A percentile compares a stretch with the other conserved stretches of the same genome.
phyloP scores from a whole-genome alignment of 2,888 invertebrate genomes.

The Disparrhopalites patrizii region DNA sequence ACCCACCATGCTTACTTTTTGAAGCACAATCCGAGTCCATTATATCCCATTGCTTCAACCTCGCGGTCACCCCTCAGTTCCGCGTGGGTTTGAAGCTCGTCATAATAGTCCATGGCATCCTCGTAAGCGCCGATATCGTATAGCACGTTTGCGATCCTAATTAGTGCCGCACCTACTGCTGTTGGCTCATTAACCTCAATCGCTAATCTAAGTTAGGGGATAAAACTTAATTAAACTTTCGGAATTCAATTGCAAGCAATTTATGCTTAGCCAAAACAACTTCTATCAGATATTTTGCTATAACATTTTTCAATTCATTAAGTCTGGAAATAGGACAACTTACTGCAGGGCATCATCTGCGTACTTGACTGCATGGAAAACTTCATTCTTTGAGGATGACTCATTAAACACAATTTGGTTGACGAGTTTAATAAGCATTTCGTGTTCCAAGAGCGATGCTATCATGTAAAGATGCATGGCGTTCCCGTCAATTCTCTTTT shows the following conservation, averaged over 20 bases:
- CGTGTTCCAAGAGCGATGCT: conserved; percentile 43
- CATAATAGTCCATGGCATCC: conserved; percentile 40
- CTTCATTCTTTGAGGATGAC: conserved; percentile 38
- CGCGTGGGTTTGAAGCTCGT: conserved; percentile 35
- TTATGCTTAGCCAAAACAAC: conserved; percentile 23
- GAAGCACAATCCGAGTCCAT: conserved; percentile 38
- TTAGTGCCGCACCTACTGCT: conserved; percentile 35
- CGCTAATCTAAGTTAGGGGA: not conserved
- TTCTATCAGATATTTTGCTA: no score
- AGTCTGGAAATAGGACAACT: no score
- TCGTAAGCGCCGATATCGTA: conserved; percentile 36
- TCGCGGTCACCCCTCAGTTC: conserved; percentile 31
- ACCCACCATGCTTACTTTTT: conserved; percentile 37
- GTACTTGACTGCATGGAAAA: conserved; percentile 39
- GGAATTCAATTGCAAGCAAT: not conserved
- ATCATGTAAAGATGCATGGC: conserved; percentile 42
- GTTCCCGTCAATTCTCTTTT: conserved; percentile 38
- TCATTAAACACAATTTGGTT: conserved; percentile 41
- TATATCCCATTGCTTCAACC: conserved; percentile 37
- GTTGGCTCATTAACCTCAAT: conserved; percentile 37
- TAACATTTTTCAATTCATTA: no score
- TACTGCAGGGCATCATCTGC: conserved; percentile 43
- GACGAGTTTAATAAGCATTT: conserved; percentile 40
- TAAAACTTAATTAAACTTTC: not conserved
- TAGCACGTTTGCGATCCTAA: conserved; percentile 40